Percentiles rank a stretch among this genome's conserved stretches.
Evolutionary conservation across 2,113 vertebrate species (phyloP).

Genomic region (Ivindomyrus marchei): DNA sequence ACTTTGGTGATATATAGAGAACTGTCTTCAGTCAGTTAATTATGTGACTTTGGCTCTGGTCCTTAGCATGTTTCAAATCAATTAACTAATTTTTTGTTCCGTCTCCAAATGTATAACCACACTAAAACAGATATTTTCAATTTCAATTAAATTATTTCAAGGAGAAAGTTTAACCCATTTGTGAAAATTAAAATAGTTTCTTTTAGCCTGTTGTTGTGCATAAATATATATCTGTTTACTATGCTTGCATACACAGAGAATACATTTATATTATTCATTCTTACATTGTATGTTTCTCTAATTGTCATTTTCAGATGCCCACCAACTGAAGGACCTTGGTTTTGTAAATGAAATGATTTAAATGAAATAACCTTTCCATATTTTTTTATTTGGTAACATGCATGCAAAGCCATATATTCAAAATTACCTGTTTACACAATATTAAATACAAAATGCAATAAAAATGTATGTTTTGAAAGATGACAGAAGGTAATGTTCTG

Average conservation of each 20-base stretch:
- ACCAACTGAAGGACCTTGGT: no score
- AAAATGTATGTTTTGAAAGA: no score
- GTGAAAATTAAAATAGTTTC: not conserved
- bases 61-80: not conserved
- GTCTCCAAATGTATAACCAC: not conserved
- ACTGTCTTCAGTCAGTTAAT: not conserved
- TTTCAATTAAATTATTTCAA: not conserved
- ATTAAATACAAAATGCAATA: no score
- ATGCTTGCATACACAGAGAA: not conserved
- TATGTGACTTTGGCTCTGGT: not conserved
- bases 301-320: no score
- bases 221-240: not conserved
- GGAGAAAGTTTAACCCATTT: not conserved
- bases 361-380: no score
- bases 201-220: not conserved
- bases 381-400: no score
- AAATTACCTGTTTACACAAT: no score
- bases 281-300: no score
- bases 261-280: not conserved
- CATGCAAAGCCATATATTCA: no score
- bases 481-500: no score
- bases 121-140: not conserved
- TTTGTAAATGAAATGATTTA: no score
- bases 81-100: no score
- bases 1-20: not conserved